phyloP scores from a whole-genome alignment of 2,113 vertebrate genomes.

The Macroglossus sobrinus region DNA sequence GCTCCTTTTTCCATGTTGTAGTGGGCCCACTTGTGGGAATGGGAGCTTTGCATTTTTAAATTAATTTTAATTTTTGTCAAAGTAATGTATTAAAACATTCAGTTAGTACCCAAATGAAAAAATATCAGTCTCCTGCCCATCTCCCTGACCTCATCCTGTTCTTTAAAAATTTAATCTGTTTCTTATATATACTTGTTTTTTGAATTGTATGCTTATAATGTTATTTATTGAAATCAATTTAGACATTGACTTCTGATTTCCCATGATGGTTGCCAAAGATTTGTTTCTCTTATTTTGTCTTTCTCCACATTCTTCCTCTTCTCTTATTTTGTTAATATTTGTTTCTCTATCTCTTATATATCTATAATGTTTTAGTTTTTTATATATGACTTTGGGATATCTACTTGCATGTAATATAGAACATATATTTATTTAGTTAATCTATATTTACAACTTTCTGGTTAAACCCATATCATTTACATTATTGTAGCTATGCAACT shows the following conservation, averaged over 20 bases:
- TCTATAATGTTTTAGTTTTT: not conserved
- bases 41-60: not conserved
- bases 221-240: not conserved
- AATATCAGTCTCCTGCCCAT: not conserved
- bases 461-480: not conserved
- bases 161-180: not conserved
- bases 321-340: not conserved
- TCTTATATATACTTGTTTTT: not conserved
- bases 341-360: not conserved
- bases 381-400: not conserved
- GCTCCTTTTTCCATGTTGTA: not conserved
- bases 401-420: not conserved
- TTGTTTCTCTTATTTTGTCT: not conserved
- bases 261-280: not conserved
- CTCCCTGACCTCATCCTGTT: not conserved
- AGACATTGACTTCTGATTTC: not conserved
- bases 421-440: not conserved
- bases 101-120: not conserved
- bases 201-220: not conserved
- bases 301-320: not conserved
- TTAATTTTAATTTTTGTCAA: conserved; percentile 18
- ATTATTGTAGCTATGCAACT: not conserved
- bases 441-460: not conserved
- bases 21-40: not conserved
- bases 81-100: not conserved